Base-by-base conservation (phyloP, 2,888 invertebrate genomes). In the Zonitis immaculata region DNA sequence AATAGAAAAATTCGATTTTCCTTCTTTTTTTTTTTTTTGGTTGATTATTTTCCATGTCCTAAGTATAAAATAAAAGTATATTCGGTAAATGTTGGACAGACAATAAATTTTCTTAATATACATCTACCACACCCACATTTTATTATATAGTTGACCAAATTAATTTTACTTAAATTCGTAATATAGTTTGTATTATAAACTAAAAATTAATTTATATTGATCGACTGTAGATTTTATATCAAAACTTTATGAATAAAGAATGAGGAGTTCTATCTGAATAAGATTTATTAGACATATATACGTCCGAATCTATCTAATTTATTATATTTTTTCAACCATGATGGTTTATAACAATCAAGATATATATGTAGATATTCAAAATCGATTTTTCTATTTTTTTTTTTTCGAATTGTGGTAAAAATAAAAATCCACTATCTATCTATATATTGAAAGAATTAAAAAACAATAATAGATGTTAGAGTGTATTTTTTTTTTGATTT, bases 81-180 rank as follows among this genome's bases (percentile, higher is more conserved):
- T 66, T 62, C 65, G 54, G 66, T 64, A 64, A 66, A 63, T 62
- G n/a, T 58, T 51, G 62, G 67, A 67, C 68, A 65, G 69, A 66
- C 62, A 60, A 70, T 70, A 71, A 70, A 71, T 71, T 70, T 68
- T 62, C 55, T 68, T 69, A 70, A 70, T 70, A 68, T 68, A 69
- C 62, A n/a, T 69, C 64, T 50, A 55, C 63, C 67, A 65, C 69
- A 63, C 70, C 70, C 59, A 66, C 65, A 69, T 70, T 70, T 70
- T 69, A 70, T 69, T 70, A 66, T n/a, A n/a, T 57, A 65, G 49
- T 48, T 56, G 61, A 4, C 59, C 67, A 61, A 54, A 45, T 20
- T 28, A 51, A 47, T 60, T 52, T 48, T 42, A n/a, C n/a, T n/a
- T n/a, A n/a, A n/a, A n/a, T n/a, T n/a, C n/a, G n/a, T n/a, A n/a